A percentile compares a stretch with the other conserved stretches of the same genome.
These are phyloP conservation scores for Rhagoletis zephyria DNA, from an alignment of 1,140 invertebrate species.

Conservation along the genomic window DNA sequence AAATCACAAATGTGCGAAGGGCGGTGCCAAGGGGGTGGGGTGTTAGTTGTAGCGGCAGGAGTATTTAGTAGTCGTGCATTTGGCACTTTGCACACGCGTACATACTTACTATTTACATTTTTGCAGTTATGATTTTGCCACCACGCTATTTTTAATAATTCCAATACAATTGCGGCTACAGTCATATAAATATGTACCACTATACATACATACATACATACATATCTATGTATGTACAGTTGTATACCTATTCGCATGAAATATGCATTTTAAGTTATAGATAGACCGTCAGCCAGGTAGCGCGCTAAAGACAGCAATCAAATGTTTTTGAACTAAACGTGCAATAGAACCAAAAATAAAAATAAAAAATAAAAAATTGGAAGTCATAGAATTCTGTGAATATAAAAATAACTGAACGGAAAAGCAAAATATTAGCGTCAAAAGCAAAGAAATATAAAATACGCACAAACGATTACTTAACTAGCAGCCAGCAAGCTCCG, in stretches of 20 bases:
- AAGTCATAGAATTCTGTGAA: not conserved
- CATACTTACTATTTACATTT: no score
- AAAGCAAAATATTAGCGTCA: not conserved
- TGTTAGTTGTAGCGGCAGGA: no score
- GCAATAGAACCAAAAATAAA: not conserved
- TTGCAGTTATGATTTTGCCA: no score
- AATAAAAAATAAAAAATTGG: not conserved
- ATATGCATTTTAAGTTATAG: no score
- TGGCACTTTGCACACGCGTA: no score
- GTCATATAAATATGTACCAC: no score
- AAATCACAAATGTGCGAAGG: no score
- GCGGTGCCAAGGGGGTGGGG: no score
- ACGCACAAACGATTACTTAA: not conserved
- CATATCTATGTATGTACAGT: not conserved
- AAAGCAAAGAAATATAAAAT: not conserved
- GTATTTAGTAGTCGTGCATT: no score
- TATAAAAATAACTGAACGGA: conserved; percentile 45
- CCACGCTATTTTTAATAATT: no score
- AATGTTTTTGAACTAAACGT: not conserved
- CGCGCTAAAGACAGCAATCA: conserved; percentile 44
- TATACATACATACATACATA: not conserved
- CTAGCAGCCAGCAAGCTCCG: not conserved
- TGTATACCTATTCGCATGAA: not conserved
- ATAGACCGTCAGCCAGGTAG: no score
- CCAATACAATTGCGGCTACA: no score